A percentile compares a stretch with the other conserved stretches of the same genome.
Conservation (phyloP, 1,140 invertebrate genomes). For the Zelostemma sp. region DNA sequence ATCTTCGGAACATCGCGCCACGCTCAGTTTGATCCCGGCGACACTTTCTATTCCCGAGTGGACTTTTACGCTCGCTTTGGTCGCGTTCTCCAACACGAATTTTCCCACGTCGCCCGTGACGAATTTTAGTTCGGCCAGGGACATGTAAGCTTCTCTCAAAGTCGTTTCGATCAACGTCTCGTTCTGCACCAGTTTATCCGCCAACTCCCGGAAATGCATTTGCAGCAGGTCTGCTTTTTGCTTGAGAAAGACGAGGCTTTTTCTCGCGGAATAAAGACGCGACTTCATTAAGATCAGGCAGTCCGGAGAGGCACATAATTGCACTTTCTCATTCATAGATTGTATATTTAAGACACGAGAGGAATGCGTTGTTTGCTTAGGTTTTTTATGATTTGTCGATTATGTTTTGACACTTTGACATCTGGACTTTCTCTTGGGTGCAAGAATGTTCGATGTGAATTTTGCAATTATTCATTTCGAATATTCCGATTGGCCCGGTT, state of each 20-base stretch:
- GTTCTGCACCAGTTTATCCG: constrained; percentile 80
- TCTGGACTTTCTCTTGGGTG: too few species aligned
- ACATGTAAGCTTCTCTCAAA: constrained; percentile 82
- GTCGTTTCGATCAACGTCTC: constrained; percentile 80
- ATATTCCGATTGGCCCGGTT: too few species aligned
- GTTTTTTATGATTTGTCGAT: too few species aligned
- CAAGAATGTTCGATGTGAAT: too few species aligned
- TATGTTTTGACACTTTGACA: too few species aligned
- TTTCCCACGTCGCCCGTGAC: constrained; percentile 78
- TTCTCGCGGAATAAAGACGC: constrained; percentile 71
- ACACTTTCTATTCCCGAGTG: constrained; percentile 80
- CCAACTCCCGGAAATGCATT: constrained; percentile 75
- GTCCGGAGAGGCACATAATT: constrained; percentile 12
- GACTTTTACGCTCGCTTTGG: constrained; percentile 79
- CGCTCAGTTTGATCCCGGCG: constrained; percentile 77
- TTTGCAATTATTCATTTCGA: too few species aligned
- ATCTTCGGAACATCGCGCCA: constrained; percentile 79
- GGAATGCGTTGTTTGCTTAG: too few species aligned
- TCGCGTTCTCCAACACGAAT: constrained; percentile 79
- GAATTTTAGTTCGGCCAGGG: constrained; percentile 81
- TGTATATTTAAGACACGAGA: too few species aligned
- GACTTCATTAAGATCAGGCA: constrained; percentile 19
- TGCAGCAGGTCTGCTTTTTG: constrained; percentile 83
- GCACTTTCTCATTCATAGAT: constrained; percentile 3
- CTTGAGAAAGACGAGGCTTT: constrained; percentile 79